Base-by-base conservation (phyloP, 2,113 vertebrate species). In the Chroicocephalus ridibundus region DNA sequence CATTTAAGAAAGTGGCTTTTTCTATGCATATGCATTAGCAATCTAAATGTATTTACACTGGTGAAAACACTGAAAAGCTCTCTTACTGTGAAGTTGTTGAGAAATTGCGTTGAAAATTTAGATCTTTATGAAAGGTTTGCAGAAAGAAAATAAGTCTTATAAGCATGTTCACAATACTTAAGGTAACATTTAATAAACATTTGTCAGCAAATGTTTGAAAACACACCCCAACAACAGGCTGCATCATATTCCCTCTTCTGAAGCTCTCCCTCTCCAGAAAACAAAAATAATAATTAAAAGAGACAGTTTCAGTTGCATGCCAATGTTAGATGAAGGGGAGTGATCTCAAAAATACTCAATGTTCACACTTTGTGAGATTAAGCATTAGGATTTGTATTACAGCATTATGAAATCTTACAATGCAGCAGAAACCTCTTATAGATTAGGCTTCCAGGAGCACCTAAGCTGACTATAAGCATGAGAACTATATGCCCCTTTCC, bases 41-140 rank as follows among this genome's bases (percentile, higher is more conserved):
- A 90, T 62, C 61, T 16, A 74, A 86, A 61, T 31, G 27, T 32
- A 70, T 82, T 93, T 75, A 85, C 26, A 52, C 31, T 47, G 4
- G 32, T 71, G n/a, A 55, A 84, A 89, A 89, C 76, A 92, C 64
- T 46, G 52, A 86, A 88, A 92, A 90, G 34, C 81, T 75, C 81
- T 89, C 58, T 65, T 57, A 77, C 52, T 92, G 54, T 54, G 64
- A 91, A 66, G 36, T 20, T 75, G 51, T 15, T 86, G 60, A 80
- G 69, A 96, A 82, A 77, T 2, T 49, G 49, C 60, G 91, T 97
- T 79, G 93, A 96, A 92, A 76, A 88, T 90, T 78, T 49, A 96
- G 22, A 54, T 31, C 46, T 72, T 75, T 72, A 68, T 47, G 57
- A 81, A 76, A 95, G 52, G 34, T 69, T 87, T 89, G 61, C 31